These are phyloP conservation scores for Sphenopsis melanotis DNA, from an alignment of 2,797 vertebrate genomes.

Conservation along the genomic window DNA sequence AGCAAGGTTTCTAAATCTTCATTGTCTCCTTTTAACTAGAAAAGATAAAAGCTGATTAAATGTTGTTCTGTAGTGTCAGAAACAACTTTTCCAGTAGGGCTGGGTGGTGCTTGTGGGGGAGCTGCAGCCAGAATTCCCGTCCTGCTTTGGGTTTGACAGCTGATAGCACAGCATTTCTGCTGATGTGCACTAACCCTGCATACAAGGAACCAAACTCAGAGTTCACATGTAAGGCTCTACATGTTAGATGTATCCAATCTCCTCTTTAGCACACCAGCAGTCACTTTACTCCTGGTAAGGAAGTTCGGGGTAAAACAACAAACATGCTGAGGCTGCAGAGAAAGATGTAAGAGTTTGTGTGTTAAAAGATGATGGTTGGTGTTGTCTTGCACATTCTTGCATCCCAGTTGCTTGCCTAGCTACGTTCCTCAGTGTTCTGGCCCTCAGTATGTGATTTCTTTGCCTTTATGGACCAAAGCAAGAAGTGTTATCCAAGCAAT, in stretches of 20 bases:
- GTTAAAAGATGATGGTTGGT: slow-evolving; percentile 5
- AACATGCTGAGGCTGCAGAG: neutral
- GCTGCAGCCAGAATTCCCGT: neutral
- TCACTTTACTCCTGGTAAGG: neutral
- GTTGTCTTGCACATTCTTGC: slow-evolving; percentile 30
- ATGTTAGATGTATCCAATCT: neutral
- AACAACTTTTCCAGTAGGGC: neutral
- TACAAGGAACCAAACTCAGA: neutral
- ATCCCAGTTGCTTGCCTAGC: slow-evolving; percentile 22
- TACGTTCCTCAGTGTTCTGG: slow-evolving; percentile 17
- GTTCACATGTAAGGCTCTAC: neutral
- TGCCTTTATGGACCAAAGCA: slow-evolving; percentile 32
- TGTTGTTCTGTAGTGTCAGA: neutral
- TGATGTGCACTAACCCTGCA: neutral
- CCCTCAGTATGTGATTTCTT: slow-evolving; percentile 24
- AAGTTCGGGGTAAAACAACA: neutral
- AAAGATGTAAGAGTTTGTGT: neutral
- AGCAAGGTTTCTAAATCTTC: neutral
- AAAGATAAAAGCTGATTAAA: neutral
- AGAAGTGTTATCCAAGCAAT: neutral
- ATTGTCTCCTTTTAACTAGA: neutral
- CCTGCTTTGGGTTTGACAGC: neutral
- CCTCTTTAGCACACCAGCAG: neutral
- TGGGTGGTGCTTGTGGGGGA: neutral
- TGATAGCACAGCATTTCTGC: neutral